Evolutionary conservation across 1,140 invertebrate genomes (phyloP).

Genomic region (Gyrodactylus bullatarudis): DNA sequence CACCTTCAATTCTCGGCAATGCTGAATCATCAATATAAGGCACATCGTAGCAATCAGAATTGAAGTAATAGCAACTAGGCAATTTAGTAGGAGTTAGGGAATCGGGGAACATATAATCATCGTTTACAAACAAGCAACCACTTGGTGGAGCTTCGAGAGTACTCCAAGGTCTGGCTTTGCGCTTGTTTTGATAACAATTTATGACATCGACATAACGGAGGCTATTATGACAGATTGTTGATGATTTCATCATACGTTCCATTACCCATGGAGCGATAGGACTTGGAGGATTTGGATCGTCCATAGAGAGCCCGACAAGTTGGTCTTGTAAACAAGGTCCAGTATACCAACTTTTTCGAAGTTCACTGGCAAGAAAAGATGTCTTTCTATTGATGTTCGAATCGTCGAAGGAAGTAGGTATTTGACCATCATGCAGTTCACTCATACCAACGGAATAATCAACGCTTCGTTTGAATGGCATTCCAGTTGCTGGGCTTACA

Average conservation of each 20-base stretch:
- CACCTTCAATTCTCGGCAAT: background rate
- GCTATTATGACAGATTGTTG: background rate
- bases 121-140: background rate
- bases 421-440: background rate
- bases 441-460: background rate
- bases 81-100: background rate
- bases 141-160: background rate
- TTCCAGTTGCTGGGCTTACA: background rate
- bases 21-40: background rate
- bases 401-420: background rate
- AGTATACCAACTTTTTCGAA: background rate
- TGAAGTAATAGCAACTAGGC: background rate
- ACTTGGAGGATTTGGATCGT: background rate
- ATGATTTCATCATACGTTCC: background rate
- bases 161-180: background rate
- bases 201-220: background rate
- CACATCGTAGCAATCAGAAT: background rate
- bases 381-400: background rate
- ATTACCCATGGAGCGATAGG: background rate
- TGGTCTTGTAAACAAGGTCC: background rate
- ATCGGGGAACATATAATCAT: background rate
- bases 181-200: background rate
- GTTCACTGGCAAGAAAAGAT: background rate
- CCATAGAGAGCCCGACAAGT: background rate
- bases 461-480: background rate